phyloP scores from a whole-genome alignment of 1,140 invertebrate genomes.

The Scylla paramamosain region DNA sequence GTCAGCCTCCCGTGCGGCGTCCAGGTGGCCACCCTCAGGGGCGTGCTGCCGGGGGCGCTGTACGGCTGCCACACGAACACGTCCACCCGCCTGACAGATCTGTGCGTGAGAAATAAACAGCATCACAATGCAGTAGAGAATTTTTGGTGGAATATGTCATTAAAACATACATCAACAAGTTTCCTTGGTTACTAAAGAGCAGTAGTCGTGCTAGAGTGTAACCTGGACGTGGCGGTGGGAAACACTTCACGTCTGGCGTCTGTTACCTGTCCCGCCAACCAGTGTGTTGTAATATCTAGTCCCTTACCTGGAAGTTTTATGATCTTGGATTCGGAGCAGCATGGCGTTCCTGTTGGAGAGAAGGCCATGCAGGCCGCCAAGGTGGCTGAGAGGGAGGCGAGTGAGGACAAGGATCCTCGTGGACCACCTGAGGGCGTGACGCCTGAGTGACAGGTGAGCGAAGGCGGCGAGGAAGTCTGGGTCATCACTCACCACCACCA shows the following conservation, averaged over 20 bases:
- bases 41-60: slow-evolving; percentile 15
- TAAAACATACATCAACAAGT: neutral
- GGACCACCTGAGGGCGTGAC: slow-evolving; percentile 26
- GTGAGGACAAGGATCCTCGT: slow-evolving; percentile 38
- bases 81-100: neutral
- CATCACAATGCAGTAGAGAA: neutral
- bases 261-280: no score
- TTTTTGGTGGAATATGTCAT: neutral
- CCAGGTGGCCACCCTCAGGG: slow-evolving; percentile 37
- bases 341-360: slow-evolving; percentile 27
- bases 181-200: neutral
- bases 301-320: no score
- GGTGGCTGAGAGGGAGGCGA: neutral
- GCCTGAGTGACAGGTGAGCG: neutral
- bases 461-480: slow-evolving; percentile 29
- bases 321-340: neutral
- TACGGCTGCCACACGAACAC: neutral
- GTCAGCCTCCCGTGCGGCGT: neutral
- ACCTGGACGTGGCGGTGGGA: no score
- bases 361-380: neutral
- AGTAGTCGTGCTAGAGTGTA: no score
- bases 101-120: neutral
- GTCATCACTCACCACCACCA: slow-evolving; percentile 38
- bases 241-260: no score
- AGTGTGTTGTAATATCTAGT: no score